These are phyloP conservation scores for Catagonus wagneri DNA, from an alignment of 2,113 vertebrate species.

Conservation along the genomic window DNA sequence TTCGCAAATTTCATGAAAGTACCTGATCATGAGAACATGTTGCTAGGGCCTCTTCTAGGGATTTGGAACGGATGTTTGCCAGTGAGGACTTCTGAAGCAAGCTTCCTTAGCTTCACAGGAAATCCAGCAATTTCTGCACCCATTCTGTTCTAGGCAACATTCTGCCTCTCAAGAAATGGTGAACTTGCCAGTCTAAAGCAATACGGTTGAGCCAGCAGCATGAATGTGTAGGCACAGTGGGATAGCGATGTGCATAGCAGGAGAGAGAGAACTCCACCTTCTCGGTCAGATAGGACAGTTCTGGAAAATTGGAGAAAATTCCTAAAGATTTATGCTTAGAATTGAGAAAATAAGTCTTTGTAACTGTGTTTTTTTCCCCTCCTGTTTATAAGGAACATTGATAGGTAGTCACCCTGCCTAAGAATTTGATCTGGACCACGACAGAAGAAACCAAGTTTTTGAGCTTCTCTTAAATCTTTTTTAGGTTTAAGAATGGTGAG, in stretches of 20 bases:
- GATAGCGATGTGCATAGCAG: background rate
- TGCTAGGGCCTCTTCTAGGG: background rate
- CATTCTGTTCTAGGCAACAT: background rate
- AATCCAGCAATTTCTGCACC: background rate
- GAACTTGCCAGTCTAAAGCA: background rate
- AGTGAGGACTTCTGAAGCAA: background rate
- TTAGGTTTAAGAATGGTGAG: background rate
- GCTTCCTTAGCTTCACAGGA: background rate
- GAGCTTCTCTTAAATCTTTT: conserved; percentile 4
- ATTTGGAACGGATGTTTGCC: background rate
- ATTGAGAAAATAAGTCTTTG: conserved; percentile 22
- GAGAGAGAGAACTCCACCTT: background rate
- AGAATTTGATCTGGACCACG: background rate
- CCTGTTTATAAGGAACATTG: background rate
- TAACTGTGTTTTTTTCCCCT: background rate
- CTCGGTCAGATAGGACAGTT: background rate
- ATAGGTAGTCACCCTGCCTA: background rate
- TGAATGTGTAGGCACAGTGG: background rate
- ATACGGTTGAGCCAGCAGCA: too few species aligned
- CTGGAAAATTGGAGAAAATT: background rate
- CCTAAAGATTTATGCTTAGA: conserved; percentile 17
- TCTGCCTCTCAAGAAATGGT: background rate
- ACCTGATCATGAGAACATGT: background rate
- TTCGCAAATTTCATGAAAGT: background rate
- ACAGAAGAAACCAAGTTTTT: background rate